Evolutionary conservation across 2,113 vertebrate genomes (phyloP).

Genomic region (Cranoglanis bouderius): DNA sequence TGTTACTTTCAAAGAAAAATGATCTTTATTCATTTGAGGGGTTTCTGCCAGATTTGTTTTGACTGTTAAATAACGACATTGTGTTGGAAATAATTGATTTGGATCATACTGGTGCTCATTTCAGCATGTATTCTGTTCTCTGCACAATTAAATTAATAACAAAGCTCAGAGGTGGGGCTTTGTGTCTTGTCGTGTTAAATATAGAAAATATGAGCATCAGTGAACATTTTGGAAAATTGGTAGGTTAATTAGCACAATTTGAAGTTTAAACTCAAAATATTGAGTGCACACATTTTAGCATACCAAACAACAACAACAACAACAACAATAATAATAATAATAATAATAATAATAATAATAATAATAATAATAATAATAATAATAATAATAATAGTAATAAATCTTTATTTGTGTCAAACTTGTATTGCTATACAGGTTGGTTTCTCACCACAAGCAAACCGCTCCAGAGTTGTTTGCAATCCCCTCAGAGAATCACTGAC

Average conservation of each 20-base stretch:
- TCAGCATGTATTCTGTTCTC: neutral
- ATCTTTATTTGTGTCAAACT: neutral
- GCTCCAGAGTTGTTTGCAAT: too few species aligned
- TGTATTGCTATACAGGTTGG: too few species aligned
- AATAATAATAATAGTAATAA: too few species aligned
- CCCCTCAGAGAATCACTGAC: neutral
- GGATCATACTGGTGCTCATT: neutral
- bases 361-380: too few species aligned
- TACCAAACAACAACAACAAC: neutral
- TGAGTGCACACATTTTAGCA: neutral
- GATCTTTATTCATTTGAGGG: slow-evolving; percentile 44
- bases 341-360: neutral
- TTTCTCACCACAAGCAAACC: too few species aligned
- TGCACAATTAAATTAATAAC: neutral
- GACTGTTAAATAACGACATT: slow-evolving; percentile 56
- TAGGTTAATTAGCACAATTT: neutral
- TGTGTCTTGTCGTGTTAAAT: neutral
- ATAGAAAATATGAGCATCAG: neutral
- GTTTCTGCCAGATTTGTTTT: slow-evolving; percentile 40
- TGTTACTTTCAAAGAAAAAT: slow-evolving; percentile 43
- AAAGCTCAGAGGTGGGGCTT: neutral
- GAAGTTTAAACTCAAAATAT: neutral
- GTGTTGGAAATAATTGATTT: slow-evolving; percentile 41
- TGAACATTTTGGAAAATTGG: neutral
- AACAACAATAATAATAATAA: too few species aligned